A percentile compares a stretch with the other conserved stretches of the same genome.
Conservation (phyloP, 2,113 vertebrate genomes). For the Tachycineta bicolor region DNA sequence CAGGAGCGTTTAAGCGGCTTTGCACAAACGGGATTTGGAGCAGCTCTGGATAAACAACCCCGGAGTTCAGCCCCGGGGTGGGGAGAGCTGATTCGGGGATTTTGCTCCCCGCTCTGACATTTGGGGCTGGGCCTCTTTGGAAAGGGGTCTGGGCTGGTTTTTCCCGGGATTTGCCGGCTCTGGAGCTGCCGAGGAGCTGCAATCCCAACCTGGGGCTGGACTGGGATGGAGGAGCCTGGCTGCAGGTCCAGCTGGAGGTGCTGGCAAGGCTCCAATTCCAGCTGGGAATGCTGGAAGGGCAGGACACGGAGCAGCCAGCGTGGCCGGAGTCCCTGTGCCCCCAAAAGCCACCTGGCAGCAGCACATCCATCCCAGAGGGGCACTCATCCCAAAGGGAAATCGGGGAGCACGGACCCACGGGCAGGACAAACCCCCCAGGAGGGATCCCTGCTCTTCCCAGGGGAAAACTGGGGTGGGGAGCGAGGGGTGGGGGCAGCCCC, state of each 20-base stretch:
- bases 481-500: background rate
- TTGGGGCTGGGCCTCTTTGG: rapidly evolving
- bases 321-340: background rate
- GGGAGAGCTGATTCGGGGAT: background rate
- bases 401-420: rapidly evolving
- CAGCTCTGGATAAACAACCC: background rate
- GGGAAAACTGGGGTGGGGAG: background rate
- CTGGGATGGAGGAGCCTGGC: rapidly evolving
- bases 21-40: conserved; percentile 42
- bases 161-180: background rate
- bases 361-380: background rate
- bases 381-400: rapidly evolving
- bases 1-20: conserved; percentile 24
- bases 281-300: background rate
- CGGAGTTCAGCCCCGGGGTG: background rate
- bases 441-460: background rate
- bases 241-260: rapidly evolving
- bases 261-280: rapidly evolving
- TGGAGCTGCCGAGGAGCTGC: background rate
- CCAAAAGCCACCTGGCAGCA: background rate
- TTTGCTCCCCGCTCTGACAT: background rate
- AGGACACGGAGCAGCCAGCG: rapidly evolving
- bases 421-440: rapidly evolving
- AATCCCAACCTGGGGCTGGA: rapidly evolving
- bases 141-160: background rate